These are phyloP conservation scores for Periophthalmus modestus DNA, from an alignment of 2,113 vertebrate genomes.

Conservation along the genomic window DNA sequence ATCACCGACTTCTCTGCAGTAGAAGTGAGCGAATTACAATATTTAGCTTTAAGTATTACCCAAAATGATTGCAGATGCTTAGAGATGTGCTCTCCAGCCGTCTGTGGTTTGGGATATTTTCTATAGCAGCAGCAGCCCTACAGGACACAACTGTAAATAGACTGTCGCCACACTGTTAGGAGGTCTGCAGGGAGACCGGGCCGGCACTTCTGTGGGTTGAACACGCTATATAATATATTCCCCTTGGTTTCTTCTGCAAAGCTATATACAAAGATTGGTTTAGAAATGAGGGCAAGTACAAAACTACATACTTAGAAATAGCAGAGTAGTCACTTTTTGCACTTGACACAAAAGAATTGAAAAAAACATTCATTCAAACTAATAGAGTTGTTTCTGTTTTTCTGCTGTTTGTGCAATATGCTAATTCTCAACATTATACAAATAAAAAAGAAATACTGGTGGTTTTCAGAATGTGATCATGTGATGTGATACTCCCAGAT, in stretches of 20 bases:
- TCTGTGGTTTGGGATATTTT: conserved; percentile 43
- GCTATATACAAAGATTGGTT: not conserved
- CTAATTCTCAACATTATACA: too few relatives aligned
- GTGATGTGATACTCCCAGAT: too few relatives aligned
- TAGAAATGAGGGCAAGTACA: not conserved
- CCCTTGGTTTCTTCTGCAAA: not conserved
- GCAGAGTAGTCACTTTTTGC: too few relatives aligned
- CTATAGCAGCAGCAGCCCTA: conserved; percentile 27
- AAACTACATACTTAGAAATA: not conserved
- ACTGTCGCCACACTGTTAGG: conserved; percentile 46
- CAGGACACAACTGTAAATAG: conserved; percentile 62
- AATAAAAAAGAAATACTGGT: too few relatives aligned
- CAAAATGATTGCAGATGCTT: conserved; percentile 9
- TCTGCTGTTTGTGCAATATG: too few relatives aligned
- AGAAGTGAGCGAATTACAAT: conserved; percentile 33
- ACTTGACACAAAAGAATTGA: too few relatives aligned
- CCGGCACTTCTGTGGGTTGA: conserved; percentile 3
- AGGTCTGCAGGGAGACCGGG: conserved; percentile 29
- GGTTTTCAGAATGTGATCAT: too few relatives aligned
- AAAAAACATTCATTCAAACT: too few relatives aligned
- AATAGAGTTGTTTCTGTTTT: too few relatives aligned
- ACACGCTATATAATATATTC: conserved; percentile 6
- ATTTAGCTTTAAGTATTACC: conserved; percentile 18
- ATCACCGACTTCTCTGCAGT: not conserved
- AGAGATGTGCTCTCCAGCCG: conserved; percentile 32